A percentile compares a stretch with the other conserved stretches of the same genome.
Conservation (phyloP, 1,140 invertebrate species). For the Heliconius nattereri region DNA sequence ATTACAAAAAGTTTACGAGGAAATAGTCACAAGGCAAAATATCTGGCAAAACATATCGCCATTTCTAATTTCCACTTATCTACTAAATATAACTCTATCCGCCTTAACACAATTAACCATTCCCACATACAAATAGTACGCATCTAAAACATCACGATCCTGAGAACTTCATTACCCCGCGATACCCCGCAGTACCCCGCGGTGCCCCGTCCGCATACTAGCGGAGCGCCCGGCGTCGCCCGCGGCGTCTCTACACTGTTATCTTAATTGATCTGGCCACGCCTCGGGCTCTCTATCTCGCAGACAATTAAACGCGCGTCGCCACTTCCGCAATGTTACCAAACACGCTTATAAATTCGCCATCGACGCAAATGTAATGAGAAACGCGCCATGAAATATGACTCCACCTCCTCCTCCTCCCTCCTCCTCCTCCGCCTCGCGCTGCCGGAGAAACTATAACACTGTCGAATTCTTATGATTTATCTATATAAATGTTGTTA, state of each 20-base stretch:
- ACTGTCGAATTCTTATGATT: conserved; percentile 3
- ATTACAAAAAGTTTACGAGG: too few species aligned
- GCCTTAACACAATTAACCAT: neutral
- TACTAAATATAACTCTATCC: neutral
- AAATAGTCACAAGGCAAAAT: too few species aligned
- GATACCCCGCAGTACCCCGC: neutral
- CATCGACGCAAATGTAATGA: conserved; percentile 15
- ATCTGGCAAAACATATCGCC: too few species aligned
- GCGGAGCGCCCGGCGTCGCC: conserved; percentile 28
- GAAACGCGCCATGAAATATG: conserved; percentile 13
- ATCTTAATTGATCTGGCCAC: conserved; percentile 37
- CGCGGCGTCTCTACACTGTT: conserved; percentile 28
- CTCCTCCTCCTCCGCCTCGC: neutral
- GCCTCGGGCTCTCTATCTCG: neutral
- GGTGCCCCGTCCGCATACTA: neutral
- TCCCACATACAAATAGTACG: conserved; percentile 1
- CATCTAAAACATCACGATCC: conserved; percentile 7
- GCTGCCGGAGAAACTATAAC: conserved; percentile 1
- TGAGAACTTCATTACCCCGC: conserved; percentile 36
- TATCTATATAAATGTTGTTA: neutral
- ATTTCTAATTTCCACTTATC: too few species aligned
- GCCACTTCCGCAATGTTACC: conserved; percentile 13
- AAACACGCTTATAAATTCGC: conserved; percentile 10
- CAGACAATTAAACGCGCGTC: conserved; percentile 8
- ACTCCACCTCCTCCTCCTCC: neutral